Conservation (phyloP, 2,888 invertebrate species). For the Mimumesa dahlbomi region DNA sequence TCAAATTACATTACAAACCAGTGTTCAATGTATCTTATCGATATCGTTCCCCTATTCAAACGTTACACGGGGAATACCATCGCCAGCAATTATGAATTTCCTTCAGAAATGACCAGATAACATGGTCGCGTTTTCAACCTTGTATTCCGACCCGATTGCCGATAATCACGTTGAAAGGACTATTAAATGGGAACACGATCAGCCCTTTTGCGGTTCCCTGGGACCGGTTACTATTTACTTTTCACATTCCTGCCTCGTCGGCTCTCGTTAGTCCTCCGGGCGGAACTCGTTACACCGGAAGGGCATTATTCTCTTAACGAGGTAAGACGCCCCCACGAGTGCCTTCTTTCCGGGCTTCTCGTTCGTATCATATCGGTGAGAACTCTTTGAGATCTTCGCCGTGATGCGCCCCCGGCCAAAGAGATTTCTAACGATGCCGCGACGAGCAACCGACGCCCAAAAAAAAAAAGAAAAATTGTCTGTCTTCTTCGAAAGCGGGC, state of each 20-base stretch:
- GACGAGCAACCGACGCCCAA: constrained; percentile 21
- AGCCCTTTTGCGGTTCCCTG: constrained; percentile 19
- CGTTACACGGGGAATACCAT: too few relatives aligned
- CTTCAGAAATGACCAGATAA: too few relatives aligned
- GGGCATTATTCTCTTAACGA: constrained; percentile 67
- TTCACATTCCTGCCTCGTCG: constrained; percentile 35
- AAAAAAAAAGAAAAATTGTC: constrained; percentile 16
- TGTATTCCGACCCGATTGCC: too few relatives aligned
- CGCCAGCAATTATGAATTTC: too few relatives aligned
- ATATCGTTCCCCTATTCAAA: too few relatives aligned
- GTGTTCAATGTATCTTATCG: too few relatives aligned
- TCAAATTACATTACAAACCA: too few relatives aligned
- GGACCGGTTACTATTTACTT: neutral
- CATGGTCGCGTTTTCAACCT: too few relatives aligned
- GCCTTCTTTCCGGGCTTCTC: constrained; percentile 27
- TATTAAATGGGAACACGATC: constrained; percentile 9
- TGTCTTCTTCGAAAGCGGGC: neutral
- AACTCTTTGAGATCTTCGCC: constrained; percentile 40
- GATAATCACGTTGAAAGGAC: neutral
- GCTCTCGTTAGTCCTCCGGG: constrained; percentile 40
- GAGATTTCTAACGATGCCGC: constrained; percentile 50
- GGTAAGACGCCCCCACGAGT: constrained; percentile 52
- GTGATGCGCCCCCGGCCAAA: constrained; percentile 27
- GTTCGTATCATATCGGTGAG: constrained; percentile 47
- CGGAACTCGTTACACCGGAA: constrained; percentile 42